A percentile compares a stretch with the other conserved stretches of the same genome.
Conservation (phyloP, 2,797 vertebrate species). For the Melanotaenia parkinsoni region DNA sequence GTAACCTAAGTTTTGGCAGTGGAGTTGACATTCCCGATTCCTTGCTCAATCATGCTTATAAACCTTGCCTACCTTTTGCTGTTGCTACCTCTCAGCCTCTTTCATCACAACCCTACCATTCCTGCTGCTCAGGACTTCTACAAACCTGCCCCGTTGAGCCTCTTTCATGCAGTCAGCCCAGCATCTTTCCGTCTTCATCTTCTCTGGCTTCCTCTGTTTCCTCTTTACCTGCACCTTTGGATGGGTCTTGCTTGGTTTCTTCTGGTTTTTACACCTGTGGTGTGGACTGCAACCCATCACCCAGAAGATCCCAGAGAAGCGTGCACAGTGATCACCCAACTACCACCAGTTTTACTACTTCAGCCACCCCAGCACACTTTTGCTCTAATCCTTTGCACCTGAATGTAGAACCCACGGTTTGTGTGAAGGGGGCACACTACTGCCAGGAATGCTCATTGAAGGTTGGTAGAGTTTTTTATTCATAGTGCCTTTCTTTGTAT, state of each 20-base stretch:
- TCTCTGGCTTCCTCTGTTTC: constrained; percentile 56
- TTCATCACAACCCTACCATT: constrained; percentile 78
- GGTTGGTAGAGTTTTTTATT: constrained; percentile 86
- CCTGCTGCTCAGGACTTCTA: constrained; percentile 86
- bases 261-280: constrained; percentile 73
- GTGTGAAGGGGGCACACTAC: constrained; percentile 91
- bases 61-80: constrained; percentile 62
- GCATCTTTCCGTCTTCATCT: constrained; percentile 51
- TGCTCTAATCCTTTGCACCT: constrained; percentile 92
- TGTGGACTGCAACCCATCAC: constrained; percentile 68
- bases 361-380: constrained; percentile 83
- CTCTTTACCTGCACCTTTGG: constrained; percentile 58
- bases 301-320: constrained; percentile 70
- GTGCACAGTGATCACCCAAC: constrained; percentile 66
- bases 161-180: constrained; percentile 65
- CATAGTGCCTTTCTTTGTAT: constrained; percentile 34
- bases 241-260: constrained; percentile 69
- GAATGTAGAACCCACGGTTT: constrained; percentile 88
- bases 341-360: constrained; percentile 72
- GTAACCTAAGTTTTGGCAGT: constrained; percentile 39
- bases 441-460: constrained; percentile 92
- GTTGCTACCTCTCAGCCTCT: constrained; percentile 81
- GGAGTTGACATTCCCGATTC: constrained; percentile 48
- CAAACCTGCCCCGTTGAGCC: constrained; percentile 77
- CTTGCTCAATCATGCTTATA: constrained; percentile 57